A percentile compares a stretch with the other conserved stretches of the same genome.
These are phyloP conservation scores for Cinclus mexicanus DNA, from an alignment of 2,113 vertebrate genomes.

Conservation along the genomic window DNA sequence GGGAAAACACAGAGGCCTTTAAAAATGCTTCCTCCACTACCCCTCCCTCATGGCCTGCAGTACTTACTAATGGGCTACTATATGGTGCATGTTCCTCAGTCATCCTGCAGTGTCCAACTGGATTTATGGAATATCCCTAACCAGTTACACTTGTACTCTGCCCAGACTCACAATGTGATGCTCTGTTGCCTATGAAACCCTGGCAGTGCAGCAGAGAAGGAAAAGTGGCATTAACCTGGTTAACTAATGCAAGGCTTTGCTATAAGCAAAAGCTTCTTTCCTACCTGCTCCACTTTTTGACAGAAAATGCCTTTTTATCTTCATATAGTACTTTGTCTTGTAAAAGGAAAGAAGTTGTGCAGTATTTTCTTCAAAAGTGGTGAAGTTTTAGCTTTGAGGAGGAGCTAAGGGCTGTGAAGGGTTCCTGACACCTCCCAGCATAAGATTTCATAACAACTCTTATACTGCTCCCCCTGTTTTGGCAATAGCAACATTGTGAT, in stretches of 20 bases:
- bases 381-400: background rate
- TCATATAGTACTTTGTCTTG: background rate
- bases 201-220: accelerated
- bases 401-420: background rate
- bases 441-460: background rate
- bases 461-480: background rate
- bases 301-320: background rate
- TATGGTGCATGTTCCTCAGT: background rate
- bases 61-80: background rate
- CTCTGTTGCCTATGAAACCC: background rate
- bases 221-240: background rate
- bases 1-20: background rate
- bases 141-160: background rate
- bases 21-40: background rate
- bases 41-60: background rate
- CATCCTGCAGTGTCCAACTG: background rate
- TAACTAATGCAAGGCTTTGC: background rate
- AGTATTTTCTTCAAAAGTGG: background rate
- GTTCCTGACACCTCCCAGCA: background rate
- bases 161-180: background rate
- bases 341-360: background rate
- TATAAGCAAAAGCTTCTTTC: background rate
- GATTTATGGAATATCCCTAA: accelerated
- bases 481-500: background rate
- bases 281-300: background rate